These are phyloP conservation scores for Drosophila quinaria DNA, from an alignment of 2,888 invertebrate species.

Conservation along the genomic window DNA sequence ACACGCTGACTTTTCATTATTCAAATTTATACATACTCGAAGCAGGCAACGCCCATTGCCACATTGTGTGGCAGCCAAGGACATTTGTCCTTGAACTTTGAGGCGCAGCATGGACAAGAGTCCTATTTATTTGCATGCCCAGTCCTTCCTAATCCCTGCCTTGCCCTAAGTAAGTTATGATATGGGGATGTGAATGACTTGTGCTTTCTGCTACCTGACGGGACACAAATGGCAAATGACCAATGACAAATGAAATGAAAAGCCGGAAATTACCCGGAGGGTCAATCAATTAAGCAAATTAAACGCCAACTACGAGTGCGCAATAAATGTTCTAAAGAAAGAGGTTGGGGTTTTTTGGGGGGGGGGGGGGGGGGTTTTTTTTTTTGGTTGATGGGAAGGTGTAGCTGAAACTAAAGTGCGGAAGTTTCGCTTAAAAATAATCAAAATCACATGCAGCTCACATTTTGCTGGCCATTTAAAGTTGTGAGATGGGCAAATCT, in stretches of 20 bases:
- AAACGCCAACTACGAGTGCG: constrained; percentile 22
- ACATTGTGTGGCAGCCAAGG: constrained; percentile 22
- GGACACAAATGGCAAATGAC: constrained; percentile 40
- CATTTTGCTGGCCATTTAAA: constrained; percentile 28
- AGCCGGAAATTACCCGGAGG: constrained; percentile 28
- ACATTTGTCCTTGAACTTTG: constrained; percentile 54
- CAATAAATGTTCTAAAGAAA: constrained; percentile 9
- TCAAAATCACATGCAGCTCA: constrained; percentile 36
- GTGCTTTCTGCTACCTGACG: not conserved
- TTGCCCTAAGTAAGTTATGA: constrained; percentile 13
- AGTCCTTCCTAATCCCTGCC: not conserved
- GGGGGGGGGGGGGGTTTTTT: too few species aligned
- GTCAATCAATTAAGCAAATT: constrained; percentile 56
- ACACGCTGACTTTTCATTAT: constrained; percentile 54
- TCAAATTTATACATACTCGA: constrained; percentile 47
- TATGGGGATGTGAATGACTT: constrained; percentile 15
- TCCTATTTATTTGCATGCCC: constrained; percentile 48
- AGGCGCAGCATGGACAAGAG: constrained; percentile 54
- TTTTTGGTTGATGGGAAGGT: too few species aligned
- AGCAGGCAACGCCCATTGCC: constrained; percentile 42
- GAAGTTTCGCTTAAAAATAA: constrained; percentile 19
- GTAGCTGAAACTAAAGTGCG: constrained; percentile 7
- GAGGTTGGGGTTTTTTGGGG: too few species aligned
- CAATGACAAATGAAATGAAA: too few species aligned
- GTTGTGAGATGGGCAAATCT: constrained; percentile 29